Percentiles rank a stretch among this genome's conserved stretches.
Evolutionary conservation across 2,797 vertebrate genomes (phyloP).

Genomic region (Hippocampus kuda): DNA sequence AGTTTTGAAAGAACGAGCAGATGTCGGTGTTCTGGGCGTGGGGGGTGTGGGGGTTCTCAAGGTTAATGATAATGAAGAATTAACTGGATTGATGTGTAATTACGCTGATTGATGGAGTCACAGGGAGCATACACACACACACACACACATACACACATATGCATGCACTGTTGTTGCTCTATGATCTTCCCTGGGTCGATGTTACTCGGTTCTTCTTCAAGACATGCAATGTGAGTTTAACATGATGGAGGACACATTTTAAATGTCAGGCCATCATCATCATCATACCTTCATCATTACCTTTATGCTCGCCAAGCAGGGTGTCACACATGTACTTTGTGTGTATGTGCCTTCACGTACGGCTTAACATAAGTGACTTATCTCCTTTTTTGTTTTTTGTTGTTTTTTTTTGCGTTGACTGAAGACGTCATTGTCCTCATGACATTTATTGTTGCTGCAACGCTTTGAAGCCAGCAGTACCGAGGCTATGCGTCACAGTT

Average conservation of each 20-base stretch:
- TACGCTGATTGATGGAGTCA: slow-evolving; percentile 70
- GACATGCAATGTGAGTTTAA: slow-evolving; percentile 2
- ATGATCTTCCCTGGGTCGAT: slow-evolving; percentile 1
- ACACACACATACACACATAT: slow-evolving; percentile 1
- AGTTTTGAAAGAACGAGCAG: slow-evolving; percentile 65
- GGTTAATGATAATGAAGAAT: slow-evolving; percentile 74
- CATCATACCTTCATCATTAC: background rate
- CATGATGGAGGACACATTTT: background rate
- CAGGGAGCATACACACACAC: slow-evolving; percentile 8
- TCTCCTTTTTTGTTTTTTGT: background rate
- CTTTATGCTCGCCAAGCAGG: background rate
- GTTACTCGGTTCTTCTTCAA: background rate
- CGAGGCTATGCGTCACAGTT: no score
- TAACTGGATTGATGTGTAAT: slow-evolving; percentile 70
- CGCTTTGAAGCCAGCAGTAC: no score
- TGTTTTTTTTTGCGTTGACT: no score
- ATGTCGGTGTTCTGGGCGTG: slow-evolving; percentile 58
- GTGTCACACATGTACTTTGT: background rate
- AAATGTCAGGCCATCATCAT: background rate
- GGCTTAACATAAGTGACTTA: background rate
- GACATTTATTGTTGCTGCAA: no score
- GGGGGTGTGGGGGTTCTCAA: slow-evolving; percentile 54
- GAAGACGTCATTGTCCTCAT: no score
- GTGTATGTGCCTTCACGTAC: background rate
- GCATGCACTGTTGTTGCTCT: background rate